phyloP scores from a whole-genome alignment of 1,140 invertebrate genomes.

The Teleopsis dalmanni region DNA sequence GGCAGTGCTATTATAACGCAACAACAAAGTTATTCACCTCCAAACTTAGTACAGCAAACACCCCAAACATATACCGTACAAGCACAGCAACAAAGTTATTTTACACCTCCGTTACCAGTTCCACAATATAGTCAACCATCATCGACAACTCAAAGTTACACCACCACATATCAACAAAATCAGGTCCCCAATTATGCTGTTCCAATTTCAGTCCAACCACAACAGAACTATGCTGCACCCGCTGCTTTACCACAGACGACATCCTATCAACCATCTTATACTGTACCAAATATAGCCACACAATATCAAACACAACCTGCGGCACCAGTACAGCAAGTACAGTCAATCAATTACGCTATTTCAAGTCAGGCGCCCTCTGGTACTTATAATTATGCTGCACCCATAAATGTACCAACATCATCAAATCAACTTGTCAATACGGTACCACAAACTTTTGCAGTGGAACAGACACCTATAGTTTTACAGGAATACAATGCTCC shows the following conservation, averaged over 20 bases:
- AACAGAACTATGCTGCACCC: background rate
- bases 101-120: background rate
- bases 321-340: background rate
- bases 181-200: too few relatives aligned
- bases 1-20: background rate
- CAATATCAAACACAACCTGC: background rate
- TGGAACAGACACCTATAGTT: too few relatives aligned
- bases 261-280: too few relatives aligned
- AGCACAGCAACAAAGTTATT: constrained; percentile 10
- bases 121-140: background rate
- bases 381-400: background rate
- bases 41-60: background rate
- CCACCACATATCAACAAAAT: too few relatives aligned
- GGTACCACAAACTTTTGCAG: too few relatives aligned
- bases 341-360: background rate
- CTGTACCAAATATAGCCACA: background rate
- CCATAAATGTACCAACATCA: too few relatives aligned
- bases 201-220: background rate
- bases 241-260: too few relatives aligned
- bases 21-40: constrained; percentile 1
- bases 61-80: constrained; percentile 15
- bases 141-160: background rate
- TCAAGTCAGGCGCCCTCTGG: background rate
- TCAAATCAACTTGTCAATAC: too few relatives aligned
- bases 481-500: too few relatives aligned